Conservation (phyloP, 2,888 invertebrate genomes). For the Stegophylla sp. region DNA sequence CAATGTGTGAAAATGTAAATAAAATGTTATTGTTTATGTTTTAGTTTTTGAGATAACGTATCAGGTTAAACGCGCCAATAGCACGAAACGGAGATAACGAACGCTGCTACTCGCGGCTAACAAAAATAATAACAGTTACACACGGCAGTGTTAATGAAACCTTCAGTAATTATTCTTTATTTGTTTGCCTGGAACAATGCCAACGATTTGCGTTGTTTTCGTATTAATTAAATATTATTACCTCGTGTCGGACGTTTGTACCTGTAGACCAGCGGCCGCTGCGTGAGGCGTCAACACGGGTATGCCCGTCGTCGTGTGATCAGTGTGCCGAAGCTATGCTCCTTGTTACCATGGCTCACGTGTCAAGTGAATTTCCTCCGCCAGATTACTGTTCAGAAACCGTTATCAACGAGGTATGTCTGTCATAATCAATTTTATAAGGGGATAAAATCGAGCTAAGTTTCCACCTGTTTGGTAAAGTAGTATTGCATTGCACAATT, state of each 20-base stretch:
- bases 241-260: not conserved
- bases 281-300: not conserved
- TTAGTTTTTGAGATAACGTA: constrained; percentile 15
- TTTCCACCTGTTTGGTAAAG: too few species aligned
- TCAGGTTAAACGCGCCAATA: not conserved
- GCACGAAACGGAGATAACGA: constrained; percentile 14
- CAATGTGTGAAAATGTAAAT: constrained; percentile 14
- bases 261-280: not conserved
- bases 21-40: constrained; percentile 25
- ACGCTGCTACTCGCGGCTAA: not conserved
- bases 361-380: constrained; percentile 45
- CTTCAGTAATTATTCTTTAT: too few species aligned
- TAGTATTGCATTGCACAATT: too few species aligned
- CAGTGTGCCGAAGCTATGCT: not conserved
- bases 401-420: constrained; percentile 6
- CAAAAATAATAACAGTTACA: not conserved
- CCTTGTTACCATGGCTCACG: not conserved
- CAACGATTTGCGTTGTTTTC: not conserved
- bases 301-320: not conserved
- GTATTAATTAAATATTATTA: not conserved
- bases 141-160: too few species aligned
- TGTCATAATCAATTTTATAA: not conserved
- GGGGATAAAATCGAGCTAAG: too few species aligned
- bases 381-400: constrained; percentile 24
- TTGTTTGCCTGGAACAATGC: not conserved